These are phyloP conservation scores for Cybosia mesomella DNA, from an alignment of 2,888 invertebrate species.

Conservation along the genomic window DNA sequence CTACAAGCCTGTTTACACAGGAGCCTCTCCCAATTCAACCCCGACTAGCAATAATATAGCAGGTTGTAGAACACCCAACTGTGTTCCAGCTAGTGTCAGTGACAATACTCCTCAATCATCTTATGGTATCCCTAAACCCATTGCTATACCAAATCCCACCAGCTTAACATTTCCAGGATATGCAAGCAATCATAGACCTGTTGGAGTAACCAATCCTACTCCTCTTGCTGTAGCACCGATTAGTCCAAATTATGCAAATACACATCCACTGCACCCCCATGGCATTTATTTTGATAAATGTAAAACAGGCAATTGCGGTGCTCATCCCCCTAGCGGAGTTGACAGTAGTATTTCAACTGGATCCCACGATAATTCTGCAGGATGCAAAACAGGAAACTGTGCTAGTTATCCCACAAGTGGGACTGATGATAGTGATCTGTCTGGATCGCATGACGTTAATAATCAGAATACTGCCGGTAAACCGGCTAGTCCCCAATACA, in stretches of 20 bases:
- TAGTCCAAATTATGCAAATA: slow-evolving; percentile 18
- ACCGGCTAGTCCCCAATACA: slow-evolving; percentile 24
- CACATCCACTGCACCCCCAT: slow-evolving; percentile 20
- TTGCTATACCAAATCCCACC: slow-evolving; percentile 19
- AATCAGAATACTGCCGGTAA: slow-evolving; percentile 21
- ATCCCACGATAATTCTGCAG: slow-evolving; percentile 12
- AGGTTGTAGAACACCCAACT: slow-evolving; percentile 34
- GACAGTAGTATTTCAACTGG: slow-evolving; percentile 16
- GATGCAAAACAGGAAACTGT: slow-evolving; percentile 22
- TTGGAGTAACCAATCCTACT: slow-evolving; percentile 26
- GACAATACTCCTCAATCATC: slow-evolving; percentile 24
- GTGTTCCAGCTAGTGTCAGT: slow-evolving; percentile 21
- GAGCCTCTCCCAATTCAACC: slow-evolving; percentile 6
- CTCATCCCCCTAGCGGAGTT: not conserved
- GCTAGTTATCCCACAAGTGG: not conserved
- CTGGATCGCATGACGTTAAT: slow-evolving; percentile 19
- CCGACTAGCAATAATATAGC: slow-evolving; percentile 16
- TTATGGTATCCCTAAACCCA: slow-evolving; percentile 28
- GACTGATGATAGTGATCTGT: slow-evolving; percentile 5
- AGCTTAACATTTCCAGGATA: slow-evolving; percentile 25
- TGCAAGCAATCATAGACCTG: slow-evolving; percentile 31
- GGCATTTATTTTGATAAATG: slow-evolving; percentile 12
- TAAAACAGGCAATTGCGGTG: slow-evolving; percentile 19
- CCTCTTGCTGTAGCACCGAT: slow-evolving; percentile 21
- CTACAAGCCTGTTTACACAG: slow-evolving; percentile 19